Conservation (phyloP, 2,888 invertebrate genomes). For the Agrotis exclamationis region DNA sequence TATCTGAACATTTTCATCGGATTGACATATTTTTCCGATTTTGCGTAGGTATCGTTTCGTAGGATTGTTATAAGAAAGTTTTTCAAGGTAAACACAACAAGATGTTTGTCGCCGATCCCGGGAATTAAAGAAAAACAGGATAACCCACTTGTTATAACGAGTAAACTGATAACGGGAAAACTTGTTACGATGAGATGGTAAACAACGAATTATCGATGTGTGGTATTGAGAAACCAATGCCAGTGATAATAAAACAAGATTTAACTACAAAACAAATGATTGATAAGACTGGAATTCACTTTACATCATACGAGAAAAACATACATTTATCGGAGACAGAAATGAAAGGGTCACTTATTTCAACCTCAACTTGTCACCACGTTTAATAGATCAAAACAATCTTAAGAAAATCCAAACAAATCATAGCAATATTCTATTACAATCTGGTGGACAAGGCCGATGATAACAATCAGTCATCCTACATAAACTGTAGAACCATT, state of each 20-base stretch:
- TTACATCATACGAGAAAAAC: not conserved
- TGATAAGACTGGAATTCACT: slow-evolving; percentile 6
- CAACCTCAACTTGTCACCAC: slow-evolving; percentile 16
- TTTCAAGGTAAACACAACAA: slow-evolving; percentile 17
- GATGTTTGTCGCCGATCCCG: slow-evolving; percentile 17
- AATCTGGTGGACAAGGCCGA: slow-evolving; percentile 41
- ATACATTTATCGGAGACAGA: slow-evolving; percentile 18
- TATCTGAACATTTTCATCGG: slow-evolving; percentile 29
- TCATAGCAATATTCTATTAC: slow-evolving; percentile 29
- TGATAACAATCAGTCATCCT: slow-evolving; percentile 47
- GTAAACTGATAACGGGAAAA: slow-evolving; percentile 28
- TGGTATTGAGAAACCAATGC: slow-evolving; percentile 15
- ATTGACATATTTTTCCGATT: slow-evolving; percentile 18
- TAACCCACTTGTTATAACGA: slow-evolving; percentile 16
- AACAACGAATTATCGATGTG: slow-evolving; percentile 28
- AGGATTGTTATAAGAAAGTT: slow-evolving; percentile 9
- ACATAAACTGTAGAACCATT: slow-evolving; percentile 34
- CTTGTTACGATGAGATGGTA: slow-evolving; percentile 25
- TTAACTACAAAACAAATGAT: slow-evolving; percentile 1
- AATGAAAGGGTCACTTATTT: slow-evolving; percentile 1
- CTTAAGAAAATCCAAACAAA: slow-evolving; percentile 24
- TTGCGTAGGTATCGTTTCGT: not conserved
- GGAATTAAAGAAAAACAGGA: slow-evolving; percentile 51
- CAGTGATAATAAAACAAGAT: slow-evolving; percentile 8
- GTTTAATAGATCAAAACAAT: slow-evolving; percentile 34